These are phyloP conservation scores for Siderastrea radians DNA, from an alignment of 92 coral and sea anemone species.

Conservation along the genomic window DNA sequence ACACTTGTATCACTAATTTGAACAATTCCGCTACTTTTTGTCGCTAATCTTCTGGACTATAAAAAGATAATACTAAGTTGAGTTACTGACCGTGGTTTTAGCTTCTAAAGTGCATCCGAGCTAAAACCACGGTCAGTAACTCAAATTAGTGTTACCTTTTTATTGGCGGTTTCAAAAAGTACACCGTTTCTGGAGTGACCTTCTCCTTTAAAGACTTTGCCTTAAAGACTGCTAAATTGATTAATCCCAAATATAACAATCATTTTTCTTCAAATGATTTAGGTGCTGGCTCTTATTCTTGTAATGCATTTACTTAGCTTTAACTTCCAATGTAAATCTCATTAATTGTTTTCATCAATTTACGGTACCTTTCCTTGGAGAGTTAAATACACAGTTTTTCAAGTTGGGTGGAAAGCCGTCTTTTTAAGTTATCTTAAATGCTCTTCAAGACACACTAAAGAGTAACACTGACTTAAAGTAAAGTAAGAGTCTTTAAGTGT, in stretches of 20 bases:
- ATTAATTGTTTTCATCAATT: not conserved
- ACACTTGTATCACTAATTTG: too few species aligned
- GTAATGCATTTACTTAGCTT: conserved; percentile 1
- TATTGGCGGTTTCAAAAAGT: too few species aligned
- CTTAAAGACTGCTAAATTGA: not conserved
- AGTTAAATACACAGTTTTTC: conserved; percentile 7
- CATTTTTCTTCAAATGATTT: not conserved
- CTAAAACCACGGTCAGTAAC: too few species aligned
- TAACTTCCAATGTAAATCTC: conserved; percentile 2
- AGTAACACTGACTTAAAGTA: conserved; percentile 1
- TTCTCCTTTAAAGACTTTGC: too few species aligned
- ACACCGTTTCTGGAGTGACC: too few species aligned
- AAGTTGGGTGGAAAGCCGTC: conserved; percentile 3
- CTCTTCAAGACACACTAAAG: conserved; percentile 8
- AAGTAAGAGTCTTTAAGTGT: conserved; percentile 12
- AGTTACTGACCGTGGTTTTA: too few species aligned
- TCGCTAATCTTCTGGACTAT: too few species aligned
- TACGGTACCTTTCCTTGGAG: conserved; percentile 1
- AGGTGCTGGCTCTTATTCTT: not conserved
- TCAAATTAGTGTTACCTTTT: too few species aligned
- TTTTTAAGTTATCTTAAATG: conserved; percentile 10
- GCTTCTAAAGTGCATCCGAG: too few species aligned
- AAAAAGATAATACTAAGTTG: too few species aligned
- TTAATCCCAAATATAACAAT: not conserved
- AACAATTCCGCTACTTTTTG: too few species aligned